Conservation (phyloP, 2,113 vertebrate genomes). For the Dasyprocta punctata region DNA sequence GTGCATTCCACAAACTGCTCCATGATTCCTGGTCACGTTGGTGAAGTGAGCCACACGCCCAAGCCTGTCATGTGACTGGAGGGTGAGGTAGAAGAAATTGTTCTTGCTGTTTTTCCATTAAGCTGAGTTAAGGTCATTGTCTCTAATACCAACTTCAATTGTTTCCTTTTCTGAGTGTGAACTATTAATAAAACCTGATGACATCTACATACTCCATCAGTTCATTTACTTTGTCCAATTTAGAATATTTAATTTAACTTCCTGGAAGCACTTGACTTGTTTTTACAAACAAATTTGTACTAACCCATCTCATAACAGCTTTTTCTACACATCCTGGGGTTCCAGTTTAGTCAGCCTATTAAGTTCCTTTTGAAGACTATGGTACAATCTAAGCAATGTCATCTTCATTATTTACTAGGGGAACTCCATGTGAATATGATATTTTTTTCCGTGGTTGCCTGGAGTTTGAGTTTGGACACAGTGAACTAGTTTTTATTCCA, state of each 20-base stretch:
- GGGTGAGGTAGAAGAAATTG: not conserved
- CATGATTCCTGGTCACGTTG: slow-evolving; percentile 10
- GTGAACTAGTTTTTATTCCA: slow-evolving; percentile 61
- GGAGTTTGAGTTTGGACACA: slow-evolving; percentile 63
- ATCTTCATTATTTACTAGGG: slow-evolving; percentile 72
- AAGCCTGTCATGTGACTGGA: not conserved
- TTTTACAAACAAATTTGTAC: slow-evolving; percentile 43
- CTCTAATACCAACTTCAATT: not conserved
- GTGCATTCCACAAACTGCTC: not conserved
- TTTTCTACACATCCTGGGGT: slow-evolving; percentile 52
- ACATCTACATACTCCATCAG: not conserved
- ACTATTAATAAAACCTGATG: slow-evolving; percentile 5
- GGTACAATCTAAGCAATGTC: slow-evolving; percentile 52
- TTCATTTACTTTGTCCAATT: slow-evolving; percentile 53
- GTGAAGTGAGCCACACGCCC: not conserved
- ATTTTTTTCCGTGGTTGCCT: slow-evolving; percentile 61
- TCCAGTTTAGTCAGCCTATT: slow-evolving; percentile 37
- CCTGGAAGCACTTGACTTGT: slow-evolving; percentile 36
- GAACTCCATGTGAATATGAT: slow-evolving; percentile 49
- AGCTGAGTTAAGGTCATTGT: slow-evolving; percentile 16
- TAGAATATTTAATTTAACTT: slow-evolving; percentile 54
- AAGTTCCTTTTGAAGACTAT: slow-evolving; percentile 22
- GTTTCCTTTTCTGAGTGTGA: not conserved
- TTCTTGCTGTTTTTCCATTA: not conserved
- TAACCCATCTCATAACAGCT: slow-evolving; percentile 27